A percentile compares a stretch with the other conserved stretches of the same genome.
Conservation (phyloP, 2,113 vertebrate genomes). For the Gallinago undulata region DNA sequence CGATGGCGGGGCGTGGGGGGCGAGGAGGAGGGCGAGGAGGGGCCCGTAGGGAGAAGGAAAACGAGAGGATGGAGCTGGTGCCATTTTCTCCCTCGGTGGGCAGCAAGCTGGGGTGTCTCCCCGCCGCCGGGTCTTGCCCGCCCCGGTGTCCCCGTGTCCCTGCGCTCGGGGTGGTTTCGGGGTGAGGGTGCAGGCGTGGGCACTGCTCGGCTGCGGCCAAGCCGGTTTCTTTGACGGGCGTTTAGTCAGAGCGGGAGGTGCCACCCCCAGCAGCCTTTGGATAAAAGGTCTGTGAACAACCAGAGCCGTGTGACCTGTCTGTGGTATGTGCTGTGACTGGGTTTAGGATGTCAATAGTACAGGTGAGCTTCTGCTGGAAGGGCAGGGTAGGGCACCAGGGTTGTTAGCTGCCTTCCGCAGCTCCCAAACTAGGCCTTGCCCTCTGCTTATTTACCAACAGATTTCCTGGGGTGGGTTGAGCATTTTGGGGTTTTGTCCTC, state of each 20-base stretch:
- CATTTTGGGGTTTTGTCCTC: neutral
- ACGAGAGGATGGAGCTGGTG: neutral
- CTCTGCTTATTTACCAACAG: neutral
- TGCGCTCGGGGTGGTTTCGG: neutral
- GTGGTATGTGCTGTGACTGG: accelerated
- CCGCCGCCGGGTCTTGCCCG: too few relatives aligned
- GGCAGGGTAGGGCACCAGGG: neutral
- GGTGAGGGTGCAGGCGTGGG: neutral
- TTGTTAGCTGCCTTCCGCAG: accelerated
- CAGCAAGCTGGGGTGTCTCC: too few relatives aligned
- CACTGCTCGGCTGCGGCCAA: neutral
- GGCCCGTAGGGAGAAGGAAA: neutral
- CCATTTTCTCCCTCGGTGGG: neutral
- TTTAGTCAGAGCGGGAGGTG: neutral
- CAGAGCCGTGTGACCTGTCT: accelerated
- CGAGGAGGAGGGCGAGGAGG: neutral
- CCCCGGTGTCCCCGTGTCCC: neutral
- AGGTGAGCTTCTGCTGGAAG: neutral
- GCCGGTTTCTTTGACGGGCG: neutral
- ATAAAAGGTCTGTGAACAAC: too few relatives aligned
- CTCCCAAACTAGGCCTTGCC: neutral
- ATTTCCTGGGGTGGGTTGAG: neutral
- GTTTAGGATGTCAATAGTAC: accelerated
- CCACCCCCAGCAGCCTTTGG: neutral
- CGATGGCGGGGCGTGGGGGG: neutral